Conservation (phyloP, 2,888 invertebrate species). For the Drosophila eohydei region DNA sequence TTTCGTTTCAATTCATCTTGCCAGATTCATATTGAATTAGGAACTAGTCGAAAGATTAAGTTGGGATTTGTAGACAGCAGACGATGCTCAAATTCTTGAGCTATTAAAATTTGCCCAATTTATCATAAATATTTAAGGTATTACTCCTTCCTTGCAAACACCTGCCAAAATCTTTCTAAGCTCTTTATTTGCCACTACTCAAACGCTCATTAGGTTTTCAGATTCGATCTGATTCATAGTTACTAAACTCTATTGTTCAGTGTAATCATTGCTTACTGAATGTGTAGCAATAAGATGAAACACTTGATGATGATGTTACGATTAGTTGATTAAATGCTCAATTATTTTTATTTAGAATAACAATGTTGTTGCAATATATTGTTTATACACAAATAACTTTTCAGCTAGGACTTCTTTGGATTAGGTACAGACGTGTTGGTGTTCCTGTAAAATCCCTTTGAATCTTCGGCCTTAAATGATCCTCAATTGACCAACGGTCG, state of each 20-base stretch:
- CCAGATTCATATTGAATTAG: no score
- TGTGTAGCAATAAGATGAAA: background rate
- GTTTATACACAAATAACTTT: background rate
- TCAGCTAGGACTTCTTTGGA: background rate
- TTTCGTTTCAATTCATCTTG: no score
- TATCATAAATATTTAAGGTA: no score
- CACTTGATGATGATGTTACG: background rate
- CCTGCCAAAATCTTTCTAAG: no score
- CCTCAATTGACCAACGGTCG: no score
- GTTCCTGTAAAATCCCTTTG: background rate
- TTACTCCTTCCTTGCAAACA: no score
- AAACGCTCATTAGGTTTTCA: background rate
- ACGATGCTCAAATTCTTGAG: no score
- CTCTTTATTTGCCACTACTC: no score
- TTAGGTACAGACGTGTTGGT: background rate
- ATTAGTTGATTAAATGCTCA: background rate
- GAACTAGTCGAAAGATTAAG: no score
- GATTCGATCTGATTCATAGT: background rate
- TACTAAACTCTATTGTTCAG: background rate
- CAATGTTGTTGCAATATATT: background rate
- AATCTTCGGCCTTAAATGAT: rapidly evolving
- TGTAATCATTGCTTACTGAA: background rate
- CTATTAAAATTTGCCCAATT: no score
- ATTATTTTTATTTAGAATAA: background rate
- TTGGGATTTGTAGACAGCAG: no score